Conservation (phyloP, 2,797 vertebrate species). For the Cyprinodon diabolis region DNA sequence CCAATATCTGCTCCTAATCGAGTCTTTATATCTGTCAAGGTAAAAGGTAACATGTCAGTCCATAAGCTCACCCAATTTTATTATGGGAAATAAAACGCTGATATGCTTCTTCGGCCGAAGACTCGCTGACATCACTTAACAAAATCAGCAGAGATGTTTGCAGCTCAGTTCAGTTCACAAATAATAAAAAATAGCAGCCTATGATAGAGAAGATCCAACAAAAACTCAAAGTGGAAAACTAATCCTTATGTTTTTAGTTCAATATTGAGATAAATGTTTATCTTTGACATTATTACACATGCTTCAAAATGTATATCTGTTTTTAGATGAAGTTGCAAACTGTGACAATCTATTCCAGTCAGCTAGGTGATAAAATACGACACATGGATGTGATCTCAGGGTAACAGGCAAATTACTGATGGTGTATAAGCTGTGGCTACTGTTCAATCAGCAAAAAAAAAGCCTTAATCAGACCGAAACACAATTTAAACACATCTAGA, state of each 20-base stretch:
- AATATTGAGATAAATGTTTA: neutral
- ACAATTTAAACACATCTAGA: conserved; percentile 14
- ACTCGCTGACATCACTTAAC: neutral
- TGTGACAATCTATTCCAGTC: neutral
- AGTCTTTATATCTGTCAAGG: neutral
- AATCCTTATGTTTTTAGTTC: neutral
- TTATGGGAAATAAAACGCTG: neutral
- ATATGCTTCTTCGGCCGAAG: neutral
- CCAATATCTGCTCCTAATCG: neutral
- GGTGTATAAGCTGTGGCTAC: conserved; percentile 20
- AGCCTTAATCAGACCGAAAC: conserved; percentile 28
- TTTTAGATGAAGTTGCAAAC: neutral
- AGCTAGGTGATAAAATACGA: neutral
- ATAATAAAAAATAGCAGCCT: neutral
- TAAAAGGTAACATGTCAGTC: neutral
- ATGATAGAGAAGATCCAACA: neutral
- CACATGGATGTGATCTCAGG: neutral
- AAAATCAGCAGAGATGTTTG: neutral
- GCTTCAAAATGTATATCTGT: neutral
- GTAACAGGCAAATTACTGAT: conserved; percentile 33
- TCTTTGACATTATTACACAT: neutral
- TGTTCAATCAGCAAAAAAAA: conserved; percentile 19
- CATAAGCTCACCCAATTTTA: neutral
- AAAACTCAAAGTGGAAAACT: neutral
- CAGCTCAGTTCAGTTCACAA: neutral